Conservation (phyloP, 2,797 vertebrate genomes). For the Gouania willdenowi region DNA sequence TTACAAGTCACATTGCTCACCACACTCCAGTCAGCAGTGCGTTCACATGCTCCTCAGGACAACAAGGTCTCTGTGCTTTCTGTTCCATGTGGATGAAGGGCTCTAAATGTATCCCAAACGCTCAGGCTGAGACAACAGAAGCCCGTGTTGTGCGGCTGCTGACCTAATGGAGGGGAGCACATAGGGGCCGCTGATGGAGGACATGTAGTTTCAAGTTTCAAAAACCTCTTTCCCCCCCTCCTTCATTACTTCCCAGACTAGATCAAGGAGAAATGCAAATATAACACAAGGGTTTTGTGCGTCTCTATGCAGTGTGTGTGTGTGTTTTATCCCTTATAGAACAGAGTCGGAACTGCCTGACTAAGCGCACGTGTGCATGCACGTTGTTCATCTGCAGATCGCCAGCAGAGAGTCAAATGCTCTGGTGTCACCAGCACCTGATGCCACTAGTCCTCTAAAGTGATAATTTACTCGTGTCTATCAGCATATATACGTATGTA, state of each 20-base stretch:
- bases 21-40: slow-evolving; percentile 65
- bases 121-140: slow-evolving; percentile 63
- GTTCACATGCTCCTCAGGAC: slow-evolving; percentile 69
- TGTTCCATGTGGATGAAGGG: slow-evolving; percentile 42
- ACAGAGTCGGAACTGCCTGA: slow-evolving; percentile 15
- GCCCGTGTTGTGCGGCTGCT: slow-evolving; percentile 57
- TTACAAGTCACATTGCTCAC: slow-evolving; percentile 61
- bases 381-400: slow-evolving; percentile 23
- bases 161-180: slow-evolving; percentile 28
- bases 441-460: slow-evolving; percentile 38
- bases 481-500: slow-evolving; percentile 17
- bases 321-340: slow-evolving; percentile 31
- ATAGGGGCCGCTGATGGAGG: slow-evolving; percentile 49
- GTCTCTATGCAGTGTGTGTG: slow-evolving; percentile 13
- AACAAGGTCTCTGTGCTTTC: slow-evolving; percentile 63
- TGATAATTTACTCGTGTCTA: slow-evolving; percentile 13
- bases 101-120: slow-evolving; percentile 57
- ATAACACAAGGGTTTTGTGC: slow-evolving; percentile 23
- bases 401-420: slow-evolving; percentile 25
- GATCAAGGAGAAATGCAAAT: slow-evolving; percentile 49
- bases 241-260: slow-evolving; percentile 8
- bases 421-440: slow-evolving; percentile 54
- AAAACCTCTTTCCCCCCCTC: slow-evolving; percentile 22
- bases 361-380: slow-evolving; percentile 22
- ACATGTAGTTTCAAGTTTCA: slow-evolving; percentile 64